phyloP scores from a whole-genome alignment of 2,113 vertebrate genomes.

The Eulemur rufifrons region DNA sequence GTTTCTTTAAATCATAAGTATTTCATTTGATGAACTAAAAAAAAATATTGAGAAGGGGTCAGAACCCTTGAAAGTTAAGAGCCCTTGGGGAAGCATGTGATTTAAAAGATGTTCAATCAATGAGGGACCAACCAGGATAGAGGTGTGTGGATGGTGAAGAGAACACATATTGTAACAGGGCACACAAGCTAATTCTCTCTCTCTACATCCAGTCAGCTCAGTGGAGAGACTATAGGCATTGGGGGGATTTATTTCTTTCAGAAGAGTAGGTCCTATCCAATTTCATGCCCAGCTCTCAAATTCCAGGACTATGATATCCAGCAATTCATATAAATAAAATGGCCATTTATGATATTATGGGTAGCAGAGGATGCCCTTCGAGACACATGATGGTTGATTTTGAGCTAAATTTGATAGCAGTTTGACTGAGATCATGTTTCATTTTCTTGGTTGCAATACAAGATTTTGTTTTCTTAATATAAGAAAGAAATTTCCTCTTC shows the following conservation, averaged over 20 bases:
- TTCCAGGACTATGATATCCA: not conserved
- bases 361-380: not conserved
- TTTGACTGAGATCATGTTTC: not conserved
- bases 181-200: not conserved
- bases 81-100: not conserved
- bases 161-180: fast-evolving
- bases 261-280: not conserved
- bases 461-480: not conserved
- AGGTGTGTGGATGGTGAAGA: not conserved
- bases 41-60: not conserved
- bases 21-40: not conserved
- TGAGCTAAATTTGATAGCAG: not conserved
- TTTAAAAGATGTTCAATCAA: not conserved
- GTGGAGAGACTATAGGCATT: not conserved
- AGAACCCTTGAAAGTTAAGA: not conserved
- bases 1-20: not conserved
- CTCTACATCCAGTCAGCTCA: not conserved
- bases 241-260: not conserved
- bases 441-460: not conserved
- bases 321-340: not conserved
- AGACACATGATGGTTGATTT: not conserved
- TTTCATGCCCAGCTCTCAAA: not conserved
- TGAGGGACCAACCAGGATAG: fast-evolving
- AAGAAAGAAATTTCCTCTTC: not conserved
- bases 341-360: not conserved